These are phyloP conservation scores for Dryoscopus gambensis DNA, from an alignment of 2,113 vertebrate genomes.

Conservation along the genomic window DNA sequence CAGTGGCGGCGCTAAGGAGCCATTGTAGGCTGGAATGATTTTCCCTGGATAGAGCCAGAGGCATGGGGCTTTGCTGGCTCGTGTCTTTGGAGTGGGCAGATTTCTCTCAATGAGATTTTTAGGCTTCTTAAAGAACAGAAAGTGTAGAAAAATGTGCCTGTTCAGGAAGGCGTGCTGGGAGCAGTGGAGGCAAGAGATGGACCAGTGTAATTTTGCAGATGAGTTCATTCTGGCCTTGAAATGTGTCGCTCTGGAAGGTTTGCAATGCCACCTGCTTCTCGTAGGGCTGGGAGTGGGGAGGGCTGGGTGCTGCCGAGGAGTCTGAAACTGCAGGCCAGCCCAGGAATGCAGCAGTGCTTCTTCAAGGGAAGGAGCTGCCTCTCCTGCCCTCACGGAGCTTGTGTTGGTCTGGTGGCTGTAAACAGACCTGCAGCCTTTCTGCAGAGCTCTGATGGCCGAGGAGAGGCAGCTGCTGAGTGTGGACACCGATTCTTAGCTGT, in stretches of 20 bases:
- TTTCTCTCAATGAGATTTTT: background rate
- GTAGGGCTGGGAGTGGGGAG: background rate
- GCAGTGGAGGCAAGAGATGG: background rate
- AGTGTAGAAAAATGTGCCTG: background rate
- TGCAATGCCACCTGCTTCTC: background rate
- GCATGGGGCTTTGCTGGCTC: background rate
- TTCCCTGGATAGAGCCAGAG: background rate
- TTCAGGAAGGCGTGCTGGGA: background rate
- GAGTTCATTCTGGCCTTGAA: background rate
- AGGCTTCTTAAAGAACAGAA: background rate
- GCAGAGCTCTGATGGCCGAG: background rate
- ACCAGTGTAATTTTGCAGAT: background rate
- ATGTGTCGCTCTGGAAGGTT: background rate
- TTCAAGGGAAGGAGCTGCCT: background rate
- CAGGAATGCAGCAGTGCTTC: background rate
- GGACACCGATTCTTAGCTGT: background rate
- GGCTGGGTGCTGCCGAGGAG: background rate
- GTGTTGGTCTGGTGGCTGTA: background rate
- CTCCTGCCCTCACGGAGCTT: accelerated
- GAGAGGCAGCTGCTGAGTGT: background rate
- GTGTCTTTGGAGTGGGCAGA: background rate
- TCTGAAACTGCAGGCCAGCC: background rate
- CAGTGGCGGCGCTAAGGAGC: background rate
- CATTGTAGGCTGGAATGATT: accelerated
- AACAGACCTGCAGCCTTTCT: background rate